These are phyloP conservation scores for Muntiacus muntjak DNA, from an alignment of 2,113 vertebrate genomes.

Conservation along the genomic window DNA sequence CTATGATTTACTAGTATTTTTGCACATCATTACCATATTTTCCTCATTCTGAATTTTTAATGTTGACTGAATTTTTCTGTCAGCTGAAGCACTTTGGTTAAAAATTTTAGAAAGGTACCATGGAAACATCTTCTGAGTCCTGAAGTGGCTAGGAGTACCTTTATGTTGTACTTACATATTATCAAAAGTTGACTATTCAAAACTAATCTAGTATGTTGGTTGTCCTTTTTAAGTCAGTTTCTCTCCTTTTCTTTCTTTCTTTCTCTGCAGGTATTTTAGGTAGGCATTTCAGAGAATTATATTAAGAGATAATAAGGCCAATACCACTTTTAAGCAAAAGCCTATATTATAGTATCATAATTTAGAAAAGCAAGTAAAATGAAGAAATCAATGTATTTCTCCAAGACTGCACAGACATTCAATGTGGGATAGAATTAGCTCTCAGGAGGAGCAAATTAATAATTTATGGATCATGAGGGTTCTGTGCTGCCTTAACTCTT, in stretches of 20 bases:
- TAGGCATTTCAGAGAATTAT: constrained; percentile 20
- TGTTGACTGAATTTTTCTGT: neutral
- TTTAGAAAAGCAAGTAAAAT: neutral
- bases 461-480: neutral
- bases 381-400: neutral
- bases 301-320: neutral
- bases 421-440: neutral
- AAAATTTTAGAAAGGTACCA: neutral
- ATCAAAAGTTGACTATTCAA: neutral
- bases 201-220: neutral
- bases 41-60: neutral
- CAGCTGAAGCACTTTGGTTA: neutral
- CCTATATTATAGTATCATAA: neutral
- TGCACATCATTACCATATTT: neutral
- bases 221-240: neutral
- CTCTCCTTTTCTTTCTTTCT: neutral
- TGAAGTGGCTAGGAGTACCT: neutral
- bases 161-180: neutral
- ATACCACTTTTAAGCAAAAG: neutral
- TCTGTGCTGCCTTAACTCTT: neutral
- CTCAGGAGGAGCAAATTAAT: neutral
- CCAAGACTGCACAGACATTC: neutral
- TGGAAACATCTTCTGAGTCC: neutral
- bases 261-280: neutral
- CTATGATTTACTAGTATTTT: neutral